A percentile compares a stretch with the other conserved stretches of the same genome.
phyloP scores from a whole-genome alignment of 2,797 vertebrate species.

The Cirrhinus molitorella region DNA sequence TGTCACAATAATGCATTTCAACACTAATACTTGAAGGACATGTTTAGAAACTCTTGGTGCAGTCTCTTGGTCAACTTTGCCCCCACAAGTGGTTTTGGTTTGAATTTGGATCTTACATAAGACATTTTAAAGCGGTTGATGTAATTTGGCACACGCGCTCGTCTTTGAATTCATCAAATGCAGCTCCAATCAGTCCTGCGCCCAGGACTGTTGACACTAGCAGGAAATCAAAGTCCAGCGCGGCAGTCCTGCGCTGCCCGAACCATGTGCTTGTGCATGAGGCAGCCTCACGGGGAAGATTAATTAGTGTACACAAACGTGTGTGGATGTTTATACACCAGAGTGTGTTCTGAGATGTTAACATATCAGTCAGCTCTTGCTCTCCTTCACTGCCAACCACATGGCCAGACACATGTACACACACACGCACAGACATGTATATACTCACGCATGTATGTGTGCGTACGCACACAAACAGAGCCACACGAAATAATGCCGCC shows the following conservation, averaged over 20 bases:
- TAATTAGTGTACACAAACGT: conserved; percentile 70
- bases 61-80: conserved; percentile 39
- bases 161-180: conserved; percentile 62
- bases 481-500: conserved; percentile 14
- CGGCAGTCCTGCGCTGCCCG: conserved; percentile 50
- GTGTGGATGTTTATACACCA: conserved; percentile 68
- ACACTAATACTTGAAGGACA: conserved; percentile 40
- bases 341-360: conserved; percentile 70
- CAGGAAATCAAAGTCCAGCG: conserved; percentile 61
- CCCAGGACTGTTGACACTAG: conserved; percentile 64
- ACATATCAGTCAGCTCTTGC: conserved; percentile 65
- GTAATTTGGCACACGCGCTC: conserved; percentile 58
- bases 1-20: conserved; percentile 52
- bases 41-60: conserved; percentile 46
- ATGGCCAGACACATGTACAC: conserved; percentile 69
- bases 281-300: conserved; percentile 58
- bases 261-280: conserved; percentile 56
- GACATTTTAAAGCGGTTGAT: conserved; percentile 57
- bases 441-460: conserved; percentile 25
- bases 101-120: conserved; percentile 54
- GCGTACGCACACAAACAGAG: conserved; percentile 43
- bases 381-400: conserved; percentile 72
- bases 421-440: conserved; percentile 51
- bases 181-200: conserved; percentile 59
- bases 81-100: conserved; percentile 52